Evolutionary conservation across 2,888 invertebrate genomes (phyloP).

Genomic region (Melinaea menophilus): DNA sequence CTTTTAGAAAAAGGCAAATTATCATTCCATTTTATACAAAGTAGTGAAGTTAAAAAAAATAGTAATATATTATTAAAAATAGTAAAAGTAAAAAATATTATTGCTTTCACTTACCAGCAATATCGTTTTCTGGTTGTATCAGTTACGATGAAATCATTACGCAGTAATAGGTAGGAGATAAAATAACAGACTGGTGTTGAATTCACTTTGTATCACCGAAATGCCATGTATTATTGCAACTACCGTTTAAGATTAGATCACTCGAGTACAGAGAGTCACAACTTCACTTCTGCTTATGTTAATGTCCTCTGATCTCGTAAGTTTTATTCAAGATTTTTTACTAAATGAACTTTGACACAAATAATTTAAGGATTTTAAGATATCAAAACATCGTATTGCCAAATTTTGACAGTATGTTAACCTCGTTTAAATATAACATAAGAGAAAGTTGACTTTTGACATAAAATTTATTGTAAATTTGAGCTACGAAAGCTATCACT

Average conservation of each 20-base stretch:
- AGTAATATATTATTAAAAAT: neutral
- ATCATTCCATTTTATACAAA: too few species aligned
- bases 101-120: constrained; percentile 23
- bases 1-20: too few species aligned
- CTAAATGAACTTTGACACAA: constrained; percentile 9
- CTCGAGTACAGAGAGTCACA: neutral
- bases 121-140: constrained; percentile 1
- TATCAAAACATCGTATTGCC: constrained; percentile 25
- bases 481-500: neutral
- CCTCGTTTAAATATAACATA: constrained; percentile 12
- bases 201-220: constrained; percentile 21
- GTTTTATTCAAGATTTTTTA: constrained; percentile 7
- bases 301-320: neutral
- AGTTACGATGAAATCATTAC: neutral
- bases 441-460: constrained; percentile 8
- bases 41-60: constrained; percentile 7
- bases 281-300: constrained; percentile 3
- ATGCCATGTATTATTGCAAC: constrained; percentile 3
- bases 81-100: neutral
- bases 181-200: constrained; percentile 14
- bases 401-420: constrained; percentile 21
- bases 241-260: constrained; percentile 10
- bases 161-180: constrained; percentile 5
- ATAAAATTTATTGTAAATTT: neutral
- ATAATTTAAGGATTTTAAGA: constrained; percentile 19